These are phyloP conservation scores for Diorhabda carinulata DNA, from an alignment of 1,140 invertebrate genomes.

Conservation along the genomic window DNA sequence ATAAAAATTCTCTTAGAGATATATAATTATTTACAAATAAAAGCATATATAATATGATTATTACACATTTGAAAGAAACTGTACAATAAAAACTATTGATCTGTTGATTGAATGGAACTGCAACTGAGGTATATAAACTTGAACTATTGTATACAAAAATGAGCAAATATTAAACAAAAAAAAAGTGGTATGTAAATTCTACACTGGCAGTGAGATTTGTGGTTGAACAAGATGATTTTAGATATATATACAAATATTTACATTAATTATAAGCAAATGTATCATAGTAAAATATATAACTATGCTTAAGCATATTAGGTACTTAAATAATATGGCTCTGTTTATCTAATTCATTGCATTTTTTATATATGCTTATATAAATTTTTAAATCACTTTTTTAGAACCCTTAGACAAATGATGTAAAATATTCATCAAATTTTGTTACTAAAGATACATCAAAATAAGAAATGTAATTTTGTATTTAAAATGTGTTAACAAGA, in stretches of 20 bases:
- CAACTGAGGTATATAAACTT: constrained; percentile 21
- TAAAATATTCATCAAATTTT: too few relatives aligned
- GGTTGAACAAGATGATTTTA: constrained; percentile 16
- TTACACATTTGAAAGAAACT: constrained; percentile 5
- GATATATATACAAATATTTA: constrained; percentile 20
- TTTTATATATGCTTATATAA: constrained; percentile 12
- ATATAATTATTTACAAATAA: constrained; percentile 24
- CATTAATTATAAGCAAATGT: constrained; percentile 19
- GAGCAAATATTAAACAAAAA: constrained; percentile 3
- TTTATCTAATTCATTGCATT: not conserved
- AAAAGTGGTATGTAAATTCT: not conserved
- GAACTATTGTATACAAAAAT: constrained; percentile 21
- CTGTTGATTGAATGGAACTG: constrained; percentile 19
- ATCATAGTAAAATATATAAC: constrained; percentile 12
- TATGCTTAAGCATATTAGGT: constrained; percentile 19
- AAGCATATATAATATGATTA: constrained; percentile 24
- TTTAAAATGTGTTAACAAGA: too few relatives aligned
- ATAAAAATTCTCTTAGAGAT: constrained; percentile 24
- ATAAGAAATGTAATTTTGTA: too few relatives aligned
- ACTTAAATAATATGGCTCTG: constrained; percentile 8
- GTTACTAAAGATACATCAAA: too few relatives aligned
- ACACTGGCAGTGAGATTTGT: constrained; percentile 6
- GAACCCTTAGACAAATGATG: too few relatives aligned
- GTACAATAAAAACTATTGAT: constrained; percentile 20
- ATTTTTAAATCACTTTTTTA: constrained; percentile 19